Evolutionary conservation across 2,888 invertebrate genomes (phyloP), one percentile per base, ranked within the genome.

Genomic region (Nomada ruficornis): DNA sequence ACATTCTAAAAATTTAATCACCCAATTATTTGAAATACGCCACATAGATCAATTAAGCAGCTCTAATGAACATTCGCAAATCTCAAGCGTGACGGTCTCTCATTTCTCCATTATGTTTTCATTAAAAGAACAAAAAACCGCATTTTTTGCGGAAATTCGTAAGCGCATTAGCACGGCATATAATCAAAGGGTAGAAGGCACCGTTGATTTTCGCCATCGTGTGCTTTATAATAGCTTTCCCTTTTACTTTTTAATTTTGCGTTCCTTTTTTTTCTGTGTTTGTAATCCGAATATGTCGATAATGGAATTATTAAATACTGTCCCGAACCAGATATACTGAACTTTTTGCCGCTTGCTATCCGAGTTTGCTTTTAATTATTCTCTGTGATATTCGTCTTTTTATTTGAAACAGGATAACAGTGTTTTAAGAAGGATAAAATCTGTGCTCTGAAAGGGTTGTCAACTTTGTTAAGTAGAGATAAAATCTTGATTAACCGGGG

Each of bases 251-350:
- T 76, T 65, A 26, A 54, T 63, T 55, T 73, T 75, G 64, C 64
- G 72, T 72, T 82, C 5, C 36, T 82, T 83, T 89, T 87, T 87
- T 88, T 85, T 86, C 89, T 83, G 90, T 91, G 87, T 68, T 91
- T 92, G 93, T 93, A 91, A 93, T 93, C 92, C 91, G 90, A 90
- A 92, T 90, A 91, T 88, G 90, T 91, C 91, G 90, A 90, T 91
- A 91, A 90, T 90, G 91, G 89, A 84, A 71, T 67, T 70, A 70
- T 62, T 73, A 26, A 60, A 60, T 59, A 70, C 59, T 15, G 57
- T 36, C 59, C 20, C 13, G 29, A 54, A 60, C 63, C 75, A 76
- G 86, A 75, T 69, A 67, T 70, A 67, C 80, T 87, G 82, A 78
- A 84, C 84, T 79, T 77, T 73, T 60, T 57, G 57, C n/a, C 77